A percentile compares a stretch with the other conserved stretches of the same genome.
Evolutionary conservation across 2,797 vertebrate species (phyloP).

Genomic region (Melanotaenia maccullochi): DNA sequence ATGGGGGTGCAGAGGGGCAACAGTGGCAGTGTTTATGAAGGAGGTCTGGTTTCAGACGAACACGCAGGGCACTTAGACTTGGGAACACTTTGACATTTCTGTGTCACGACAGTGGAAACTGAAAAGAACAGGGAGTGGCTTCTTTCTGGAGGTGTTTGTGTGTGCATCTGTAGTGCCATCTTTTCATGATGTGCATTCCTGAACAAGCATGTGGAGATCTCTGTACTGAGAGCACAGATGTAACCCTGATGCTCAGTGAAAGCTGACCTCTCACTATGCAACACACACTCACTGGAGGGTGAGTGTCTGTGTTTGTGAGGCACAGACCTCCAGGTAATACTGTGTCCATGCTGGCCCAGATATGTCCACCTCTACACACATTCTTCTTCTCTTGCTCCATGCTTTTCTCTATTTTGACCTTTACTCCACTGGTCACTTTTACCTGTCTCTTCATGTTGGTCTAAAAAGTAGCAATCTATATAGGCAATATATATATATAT

Average conservation of each 20-base stretch:
- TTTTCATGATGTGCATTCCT: conserved; percentile 17
- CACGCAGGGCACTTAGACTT: conserved; percentile 46
- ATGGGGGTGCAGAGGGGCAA: conserved; percentile 18
- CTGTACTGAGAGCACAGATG: conserved; percentile 43
- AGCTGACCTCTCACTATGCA: conserved; percentile 58
- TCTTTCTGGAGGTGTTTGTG: conserved; percentile 26
- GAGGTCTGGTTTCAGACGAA: conserved; percentile 45
- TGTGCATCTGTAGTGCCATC: conserved; percentile 15
- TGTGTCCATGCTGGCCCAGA: conserved; percentile 55
- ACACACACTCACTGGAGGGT: conserved; percentile 37
- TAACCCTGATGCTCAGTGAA: conserved; percentile 64
- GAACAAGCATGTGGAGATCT: conserved; percentile 42
- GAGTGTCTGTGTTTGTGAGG: conserved; percentile 49
- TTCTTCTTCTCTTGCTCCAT: conserved; percentile 25
- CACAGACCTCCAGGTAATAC: conserved; percentile 58
- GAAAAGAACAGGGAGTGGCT: conserved; percentile 53
- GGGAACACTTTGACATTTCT: conserved; percentile 69
- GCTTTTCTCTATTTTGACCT: conserved; percentile 38
- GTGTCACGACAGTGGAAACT: conserved; percentile 19
- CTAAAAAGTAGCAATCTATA: not conserved
- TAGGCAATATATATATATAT: too few species aligned
- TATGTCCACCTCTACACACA: conserved; percentile 51
- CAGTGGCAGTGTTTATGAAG: conserved; percentile 20
- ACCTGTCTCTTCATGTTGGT: conserved; percentile 14
- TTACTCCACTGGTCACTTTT: conserved; percentile 21